Conservation (phyloP, 2,888 invertebrate species). For the Limnephilus lunatus region DNA sequence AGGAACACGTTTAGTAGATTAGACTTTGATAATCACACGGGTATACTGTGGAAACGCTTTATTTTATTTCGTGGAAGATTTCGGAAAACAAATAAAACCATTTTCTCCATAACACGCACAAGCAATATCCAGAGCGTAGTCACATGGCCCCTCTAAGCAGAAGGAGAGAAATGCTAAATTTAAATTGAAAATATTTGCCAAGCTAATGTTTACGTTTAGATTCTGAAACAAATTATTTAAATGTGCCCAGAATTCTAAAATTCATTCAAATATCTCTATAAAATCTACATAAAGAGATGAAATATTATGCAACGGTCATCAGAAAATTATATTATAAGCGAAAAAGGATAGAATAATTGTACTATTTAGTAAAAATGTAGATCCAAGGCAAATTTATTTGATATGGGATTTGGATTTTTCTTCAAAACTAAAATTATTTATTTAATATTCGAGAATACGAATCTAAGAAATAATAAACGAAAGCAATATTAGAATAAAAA, state of each 20-base stretch:
- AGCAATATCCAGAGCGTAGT: background rate
- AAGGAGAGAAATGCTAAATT: background rate
- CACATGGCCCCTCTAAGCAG: background rate
- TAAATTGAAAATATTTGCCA: background rate
- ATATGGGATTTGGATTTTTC: background rate
- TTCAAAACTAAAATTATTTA: background rate
- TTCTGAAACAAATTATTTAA: background rate
- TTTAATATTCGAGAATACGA: background rate
- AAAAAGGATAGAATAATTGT: background rate
- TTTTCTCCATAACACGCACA: background rate
- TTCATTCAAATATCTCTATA: background rate
- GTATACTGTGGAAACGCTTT: background rate
- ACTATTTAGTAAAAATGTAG: background rate
- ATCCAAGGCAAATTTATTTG: background rate
- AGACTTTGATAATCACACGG: constrained; percentile 18
- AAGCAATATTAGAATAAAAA: background rate
- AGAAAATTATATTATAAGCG: background rate
- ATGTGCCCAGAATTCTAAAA: background rate
- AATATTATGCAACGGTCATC: background rate
- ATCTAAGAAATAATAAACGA: background rate
- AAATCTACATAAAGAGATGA: background rate
- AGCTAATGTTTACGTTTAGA: background rate
- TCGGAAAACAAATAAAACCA: background rate
- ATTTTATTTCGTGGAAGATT: constrained; percentile 19
- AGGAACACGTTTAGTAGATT: background rate